Conservation (phyloP, 2,797 vertebrate genomes). For the Chaunax sp. region DNA sequence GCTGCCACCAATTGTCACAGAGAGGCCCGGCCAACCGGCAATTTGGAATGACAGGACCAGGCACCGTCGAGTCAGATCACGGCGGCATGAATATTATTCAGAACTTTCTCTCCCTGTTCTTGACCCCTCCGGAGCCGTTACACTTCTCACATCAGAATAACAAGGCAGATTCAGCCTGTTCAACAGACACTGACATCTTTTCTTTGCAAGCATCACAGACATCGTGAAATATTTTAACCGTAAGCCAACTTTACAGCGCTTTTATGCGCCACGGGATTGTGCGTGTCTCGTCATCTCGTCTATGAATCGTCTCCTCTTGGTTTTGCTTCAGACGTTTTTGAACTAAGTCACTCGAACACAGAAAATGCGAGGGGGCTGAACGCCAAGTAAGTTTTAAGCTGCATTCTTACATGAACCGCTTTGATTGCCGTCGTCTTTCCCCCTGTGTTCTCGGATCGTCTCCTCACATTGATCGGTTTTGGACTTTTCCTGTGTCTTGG, state of each 20-base stretch:
- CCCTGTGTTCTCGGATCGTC: too few relatives aligned
- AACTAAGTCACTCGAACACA: background rate
- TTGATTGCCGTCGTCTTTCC: too few relatives aligned
- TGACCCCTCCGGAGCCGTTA: background rate
- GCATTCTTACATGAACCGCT: too few relatives aligned
- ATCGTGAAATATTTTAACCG: background rate
- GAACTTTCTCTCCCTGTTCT: slow-evolving; percentile 20
- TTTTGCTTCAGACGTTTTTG: background rate
- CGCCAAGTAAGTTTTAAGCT: too few relatives aligned
- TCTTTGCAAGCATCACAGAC: background rate
- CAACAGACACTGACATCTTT: background rate
- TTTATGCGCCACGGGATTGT: background rate
- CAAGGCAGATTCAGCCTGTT: background rate
- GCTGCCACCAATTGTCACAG: slow-evolving; percentile 65
- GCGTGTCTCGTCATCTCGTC: background rate
- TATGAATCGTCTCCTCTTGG: background rate
- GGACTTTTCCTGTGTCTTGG: too few relatives aligned
- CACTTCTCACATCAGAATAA: slow-evolving; percentile 2
- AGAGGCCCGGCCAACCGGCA: slow-evolving; percentile 38
- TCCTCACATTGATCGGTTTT: too few relatives aligned
- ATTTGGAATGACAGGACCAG: slow-evolving; percentile 33
- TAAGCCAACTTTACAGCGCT: background rate
- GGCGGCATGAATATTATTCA: slow-evolving; percentile 53
- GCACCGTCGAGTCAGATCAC: slow-evolving; percentile 32
- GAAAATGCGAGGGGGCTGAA: too few relatives aligned